Percentiles rank a stretch among this genome's conserved stretches.
Conservation (phyloP, 2,113 vertebrate genomes). For the Cebus imitator region DNA sequence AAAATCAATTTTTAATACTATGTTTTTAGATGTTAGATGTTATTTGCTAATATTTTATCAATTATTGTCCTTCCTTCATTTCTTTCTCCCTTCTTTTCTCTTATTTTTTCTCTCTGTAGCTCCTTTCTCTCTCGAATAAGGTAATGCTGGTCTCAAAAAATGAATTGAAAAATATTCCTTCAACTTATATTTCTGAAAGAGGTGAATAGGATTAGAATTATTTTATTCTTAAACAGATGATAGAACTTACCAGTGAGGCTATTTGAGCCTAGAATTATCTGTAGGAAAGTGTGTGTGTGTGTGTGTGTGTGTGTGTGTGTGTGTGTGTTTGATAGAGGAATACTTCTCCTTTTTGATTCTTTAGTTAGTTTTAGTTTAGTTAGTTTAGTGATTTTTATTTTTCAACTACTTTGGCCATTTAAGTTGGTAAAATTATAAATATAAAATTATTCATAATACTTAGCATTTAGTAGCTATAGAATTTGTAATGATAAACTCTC, state of each 20-base stretch:
- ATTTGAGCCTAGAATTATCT: too few species aligned
- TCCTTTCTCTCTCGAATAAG: too few species aligned
- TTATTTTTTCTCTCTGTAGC: background rate
- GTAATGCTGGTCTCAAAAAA: background rate
- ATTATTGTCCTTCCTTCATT: background rate
- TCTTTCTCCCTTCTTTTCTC: background rate
- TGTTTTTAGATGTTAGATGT: background rate
- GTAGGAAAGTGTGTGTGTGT: too few species aligned
- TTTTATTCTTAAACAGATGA: background rate
- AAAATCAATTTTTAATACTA: background rate
- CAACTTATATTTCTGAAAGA: background rate
- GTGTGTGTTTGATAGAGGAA: background rate
- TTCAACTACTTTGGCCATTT: background rate
- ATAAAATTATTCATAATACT: background rate
- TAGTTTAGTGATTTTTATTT: background rate
- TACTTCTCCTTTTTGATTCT: background rate
- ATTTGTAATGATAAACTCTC: background rate
- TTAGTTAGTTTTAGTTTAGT: background rate
- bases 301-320: too few species aligned
- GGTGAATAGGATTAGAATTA: background rate
- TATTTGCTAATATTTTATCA: background rate
- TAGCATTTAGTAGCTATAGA: background rate
- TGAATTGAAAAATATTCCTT: background rate
- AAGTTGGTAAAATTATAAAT: background rate
- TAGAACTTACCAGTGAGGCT: too few species aligned